These are phyloP conservation scores for Clitarchus hookeri DNA, from an alignment of 2,888 invertebrate genomes.

Conservation along the genomic window DNA sequence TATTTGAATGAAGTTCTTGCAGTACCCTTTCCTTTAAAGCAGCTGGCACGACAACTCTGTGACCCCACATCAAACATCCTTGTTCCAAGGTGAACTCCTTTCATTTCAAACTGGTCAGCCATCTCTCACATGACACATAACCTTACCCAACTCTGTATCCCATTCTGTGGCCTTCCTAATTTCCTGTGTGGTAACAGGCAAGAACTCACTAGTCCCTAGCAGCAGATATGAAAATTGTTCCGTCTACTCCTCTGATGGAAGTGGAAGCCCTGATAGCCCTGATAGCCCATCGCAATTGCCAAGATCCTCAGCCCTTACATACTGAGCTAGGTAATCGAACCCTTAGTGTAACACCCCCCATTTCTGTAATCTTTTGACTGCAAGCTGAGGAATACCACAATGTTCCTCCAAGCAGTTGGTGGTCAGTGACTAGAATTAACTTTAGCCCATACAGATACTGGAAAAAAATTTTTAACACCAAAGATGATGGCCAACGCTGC, in stretches of 20 bases:
- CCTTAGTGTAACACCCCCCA: conserved; percentile 49
- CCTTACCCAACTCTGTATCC: neutral
- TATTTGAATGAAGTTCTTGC: too few relatives aligned
- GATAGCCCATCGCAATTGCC: conserved; percentile 37
- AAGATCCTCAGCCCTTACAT: conserved; percentile 37
- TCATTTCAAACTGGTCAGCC: neutral
- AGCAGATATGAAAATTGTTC: neutral
- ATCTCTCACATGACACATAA: neutral
- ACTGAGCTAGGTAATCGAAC: conserved; percentile 47
- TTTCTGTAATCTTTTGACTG: conserved; percentile 48
- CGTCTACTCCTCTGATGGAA: neutral
- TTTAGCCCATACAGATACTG: conserved; percentile 44
- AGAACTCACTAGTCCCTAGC: neutral
- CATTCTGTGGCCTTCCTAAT: neutral
- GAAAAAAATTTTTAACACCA: conserved; percentile 44
- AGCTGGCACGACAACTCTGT: too few relatives aligned
- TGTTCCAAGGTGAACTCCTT: too few relatives aligned
- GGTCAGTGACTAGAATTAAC: conserved; percentile 51
- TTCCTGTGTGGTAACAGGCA: neutral
- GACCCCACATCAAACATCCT: too few relatives aligned
- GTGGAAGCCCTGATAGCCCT: neutral
- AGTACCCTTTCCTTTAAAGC: too few relatives aligned
- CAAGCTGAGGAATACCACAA: conserved; percentile 47
- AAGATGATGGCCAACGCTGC: conserved; percentile 47
- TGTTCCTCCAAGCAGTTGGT: conserved; percentile 51